These are phyloP conservation scores for Stichodactyla mertensii DNA, from an alignment of 64 coral and sea anemone genomes.

Conservation along the genomic window DNA sequence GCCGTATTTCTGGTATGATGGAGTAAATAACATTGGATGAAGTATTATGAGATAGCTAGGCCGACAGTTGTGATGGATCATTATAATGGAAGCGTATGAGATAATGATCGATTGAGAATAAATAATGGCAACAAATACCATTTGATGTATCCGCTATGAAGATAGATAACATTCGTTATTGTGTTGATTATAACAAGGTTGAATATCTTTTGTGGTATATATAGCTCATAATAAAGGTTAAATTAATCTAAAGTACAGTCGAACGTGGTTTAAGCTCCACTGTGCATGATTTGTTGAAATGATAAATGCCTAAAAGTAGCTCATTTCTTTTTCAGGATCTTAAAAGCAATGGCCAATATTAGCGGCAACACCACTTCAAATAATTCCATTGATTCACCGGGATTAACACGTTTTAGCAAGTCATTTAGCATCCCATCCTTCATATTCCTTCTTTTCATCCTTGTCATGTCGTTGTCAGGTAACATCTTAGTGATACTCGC, in stretches of 20 bases:
- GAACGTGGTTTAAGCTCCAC: too few relatives aligned
- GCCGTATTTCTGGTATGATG: too few relatives aligned
- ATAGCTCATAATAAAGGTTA: too few relatives aligned
- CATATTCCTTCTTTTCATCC: slow-evolving; percentile 61
- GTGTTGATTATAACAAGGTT: not conserved
- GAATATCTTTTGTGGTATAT: not conserved
- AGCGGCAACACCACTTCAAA: not conserved
- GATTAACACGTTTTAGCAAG: not conserved
- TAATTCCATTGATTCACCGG: not conserved
- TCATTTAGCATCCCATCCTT: slow-evolving; percentile 70
- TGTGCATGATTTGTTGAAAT: too few relatives aligned
- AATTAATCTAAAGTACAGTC: too few relatives aligned
- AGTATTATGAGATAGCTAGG: too few relatives aligned
- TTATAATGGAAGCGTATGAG: too few relatives aligned
- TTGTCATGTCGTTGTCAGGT: slow-evolving; percentile 62
- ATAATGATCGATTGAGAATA: too few relatives aligned
- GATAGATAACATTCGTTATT: not conserved
- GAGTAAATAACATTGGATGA: too few relatives aligned
- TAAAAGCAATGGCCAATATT: not conserved
- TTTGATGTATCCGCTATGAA: not conserved
- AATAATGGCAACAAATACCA: not conserved
- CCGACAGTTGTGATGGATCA: too few relatives aligned
- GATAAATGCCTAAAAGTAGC: too few relatives aligned
- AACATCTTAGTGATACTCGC: slow-evolving; percentile 79
- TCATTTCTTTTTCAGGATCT: not conserved